Percentiles rank a stretch among this genome's conserved stretches.
Evolutionary conservation across 2,888 invertebrate genomes (phyloP).

Genomic region (Schizaphis graminum): DNA sequence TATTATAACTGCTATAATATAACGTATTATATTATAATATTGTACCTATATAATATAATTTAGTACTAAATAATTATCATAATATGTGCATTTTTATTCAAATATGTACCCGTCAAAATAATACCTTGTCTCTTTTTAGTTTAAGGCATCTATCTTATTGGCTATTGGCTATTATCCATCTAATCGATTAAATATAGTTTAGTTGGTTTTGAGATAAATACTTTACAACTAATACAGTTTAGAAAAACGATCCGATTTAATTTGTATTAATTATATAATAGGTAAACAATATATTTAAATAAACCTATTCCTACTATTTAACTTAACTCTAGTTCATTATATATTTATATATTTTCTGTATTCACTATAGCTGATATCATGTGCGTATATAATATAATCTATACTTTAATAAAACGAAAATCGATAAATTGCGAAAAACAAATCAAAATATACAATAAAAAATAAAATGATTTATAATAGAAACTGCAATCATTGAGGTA

Average conservation of each 20-base stretch:
- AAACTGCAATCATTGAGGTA: not conserved
- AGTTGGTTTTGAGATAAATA: not conserved
- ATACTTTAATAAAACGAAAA: not conserved
- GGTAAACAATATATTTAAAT: not conserved
- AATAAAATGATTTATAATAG: not conserved
- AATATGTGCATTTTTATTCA: not conserved
- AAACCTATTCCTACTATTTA: not conserved
- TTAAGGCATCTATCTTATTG: no score
- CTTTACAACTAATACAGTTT: not conserved
- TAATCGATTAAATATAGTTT: not conserved
- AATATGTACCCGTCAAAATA: not conserved
- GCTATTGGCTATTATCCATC: no score
- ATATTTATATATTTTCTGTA: not conserved
- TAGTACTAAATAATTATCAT: no score
- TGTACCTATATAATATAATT: no score
- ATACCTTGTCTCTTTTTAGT: not conserved
- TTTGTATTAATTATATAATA: slow-evolving; percentile 1
- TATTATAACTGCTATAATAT: no score
- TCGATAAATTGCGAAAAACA: not conserved
- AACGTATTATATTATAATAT: no score
- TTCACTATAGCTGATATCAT: not conserved
- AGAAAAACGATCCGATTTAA: not conserved
- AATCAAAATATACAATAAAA: not conserved
- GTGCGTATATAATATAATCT: not conserved
- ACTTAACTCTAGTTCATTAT: not conserved